A percentile compares a stretch with the other conserved stretches of the same genome.
Conservation (phyloP, 2,113 vertebrate species). For the Calidris pygmaea region DNA sequence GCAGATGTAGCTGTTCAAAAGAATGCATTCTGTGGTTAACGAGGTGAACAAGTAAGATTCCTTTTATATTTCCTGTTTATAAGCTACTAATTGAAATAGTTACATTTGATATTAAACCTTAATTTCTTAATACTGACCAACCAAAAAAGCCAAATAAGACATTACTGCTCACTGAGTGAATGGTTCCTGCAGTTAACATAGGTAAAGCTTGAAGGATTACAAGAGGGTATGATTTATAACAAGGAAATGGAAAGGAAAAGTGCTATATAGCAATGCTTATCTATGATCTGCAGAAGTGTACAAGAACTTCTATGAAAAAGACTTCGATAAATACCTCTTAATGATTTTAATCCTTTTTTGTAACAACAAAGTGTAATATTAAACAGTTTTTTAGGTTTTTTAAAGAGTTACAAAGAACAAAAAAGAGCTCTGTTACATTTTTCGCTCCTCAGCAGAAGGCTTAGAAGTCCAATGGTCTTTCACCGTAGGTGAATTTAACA, state of each 20-base stretch:
- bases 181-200: neutral
- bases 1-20: neutral
- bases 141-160: neutral
- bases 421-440: neutral
- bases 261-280: neutral
- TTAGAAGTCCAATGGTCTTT: neutral
- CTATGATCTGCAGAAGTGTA: neutral
- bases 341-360: neutral
- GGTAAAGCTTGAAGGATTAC: neutral
- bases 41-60: neutral
- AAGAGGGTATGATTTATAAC: neutral
- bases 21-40: neutral
- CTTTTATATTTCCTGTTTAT: neutral
- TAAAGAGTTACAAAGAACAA: neutral
- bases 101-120: neutral
- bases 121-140: neutral
- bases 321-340: neutral
- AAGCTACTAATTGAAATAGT: neutral
- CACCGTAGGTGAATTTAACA: neutral
- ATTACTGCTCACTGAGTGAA: neutral
- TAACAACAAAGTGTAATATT: neutral
- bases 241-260: neutral
- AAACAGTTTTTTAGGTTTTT: neutral
- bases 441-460: neutral
- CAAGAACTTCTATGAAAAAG: neutral